Conservation (phyloP, 2,888 invertebrate species). For the Ectemnius continuus region DNA sequence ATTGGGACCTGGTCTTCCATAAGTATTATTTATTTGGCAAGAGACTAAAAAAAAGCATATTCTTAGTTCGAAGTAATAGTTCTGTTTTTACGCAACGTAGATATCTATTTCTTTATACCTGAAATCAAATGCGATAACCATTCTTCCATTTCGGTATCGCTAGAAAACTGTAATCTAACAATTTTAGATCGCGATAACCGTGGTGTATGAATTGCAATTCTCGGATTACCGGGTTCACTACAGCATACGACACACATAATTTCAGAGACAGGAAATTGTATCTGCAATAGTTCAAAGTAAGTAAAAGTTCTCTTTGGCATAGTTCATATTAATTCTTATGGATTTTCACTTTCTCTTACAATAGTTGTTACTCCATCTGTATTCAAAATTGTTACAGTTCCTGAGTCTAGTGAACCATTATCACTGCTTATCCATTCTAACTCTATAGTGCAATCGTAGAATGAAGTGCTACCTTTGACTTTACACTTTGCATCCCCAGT, state of each 20-base stretch:
- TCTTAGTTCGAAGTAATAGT: not conserved
- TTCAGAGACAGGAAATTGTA: slow-evolving; percentile 86
- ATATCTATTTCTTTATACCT: slow-evolving; percentile 72
- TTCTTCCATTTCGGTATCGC: slow-evolving; percentile 92
- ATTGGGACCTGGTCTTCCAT: slow-evolving; percentile 85
- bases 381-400: slow-evolving; percentile 87
- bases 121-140: slow-evolving; percentile 91
- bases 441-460: slow-evolving; percentile 88
- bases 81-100: not conserved
- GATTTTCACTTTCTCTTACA: slow-evolving; percentile 74
- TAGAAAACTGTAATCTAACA: slow-evolving; percentile 87
- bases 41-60: slow-evolving; percentile 79
- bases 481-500: slow-evolving; percentile 87
- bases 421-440: slow-evolving; percentile 88
- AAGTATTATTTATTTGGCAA: slow-evolving; percentile 85
- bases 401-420: slow-evolving; percentile 83
- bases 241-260: slow-evolving; percentile 87
- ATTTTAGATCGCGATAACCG: slow-evolving; percentile 80
- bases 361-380: slow-evolving; percentile 88
- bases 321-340: slow-evolving; percentile 8
- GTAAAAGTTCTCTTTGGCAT: not conserved
- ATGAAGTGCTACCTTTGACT: slow-evolving; percentile 77
- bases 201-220: slow-evolving; percentile 87
- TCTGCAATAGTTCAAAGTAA: slow-evolving; percentile 73
- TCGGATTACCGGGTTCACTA: slow-evolving; percentile 89